These are phyloP conservation scores for Gortyna flavago DNA, from an alignment of 2,888 invertebrate genomes.

Conservation along the genomic window DNA sequence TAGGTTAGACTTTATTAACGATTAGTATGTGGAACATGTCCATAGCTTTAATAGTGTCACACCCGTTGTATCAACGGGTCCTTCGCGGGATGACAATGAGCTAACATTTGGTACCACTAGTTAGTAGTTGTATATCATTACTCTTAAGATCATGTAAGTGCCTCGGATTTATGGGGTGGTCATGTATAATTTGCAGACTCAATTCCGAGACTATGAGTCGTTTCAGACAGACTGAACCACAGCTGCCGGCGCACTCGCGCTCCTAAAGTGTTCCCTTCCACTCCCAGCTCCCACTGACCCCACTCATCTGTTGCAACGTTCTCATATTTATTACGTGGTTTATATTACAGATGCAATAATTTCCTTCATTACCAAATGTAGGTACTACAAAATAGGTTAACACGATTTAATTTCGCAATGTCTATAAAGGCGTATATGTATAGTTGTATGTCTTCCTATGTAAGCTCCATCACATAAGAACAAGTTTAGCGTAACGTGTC, in stretches of 20 bases:
- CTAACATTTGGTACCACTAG: constrained; percentile 87
- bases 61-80: constrained; percentile 89
- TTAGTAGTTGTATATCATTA: constrained; percentile 89
- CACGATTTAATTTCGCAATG: constrained; percentile 72
- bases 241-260: constrained; percentile 44
- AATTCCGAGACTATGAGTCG: constrained; percentile 62
- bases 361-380: constrained; percentile 57
- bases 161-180: constrained; percentile 88
- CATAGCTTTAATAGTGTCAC: constrained; percentile 90
- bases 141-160: constrained; percentile 89
- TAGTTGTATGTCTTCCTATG: constrained; percentile 89
- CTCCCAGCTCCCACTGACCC: constrained; percentile 27
- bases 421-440: constrained; percentile 81
- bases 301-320: constrained; percentile 57
- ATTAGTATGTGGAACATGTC: constrained; percentile 89
- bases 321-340: constrained; percentile 39
- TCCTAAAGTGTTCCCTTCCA: constrained; percentile 44
- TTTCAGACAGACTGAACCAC: constrained; percentile 51
- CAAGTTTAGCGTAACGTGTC: constrained; percentile 77
- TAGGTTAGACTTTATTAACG: constrained; percentile 85
- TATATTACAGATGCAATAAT: constrained; percentile 54
- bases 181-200: constrained; percentile 79
- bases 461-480: constrained; percentile 84
- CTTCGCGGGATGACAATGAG: constrained; percentile 84
- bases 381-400: constrained; percentile 39